Percentiles rank a stretch among this genome's conserved stretches.
These are phyloP conservation scores for Agapornis roseicollis DNA, from an alignment of 2,113 vertebrate species.

Conservation along the genomic window DNA sequence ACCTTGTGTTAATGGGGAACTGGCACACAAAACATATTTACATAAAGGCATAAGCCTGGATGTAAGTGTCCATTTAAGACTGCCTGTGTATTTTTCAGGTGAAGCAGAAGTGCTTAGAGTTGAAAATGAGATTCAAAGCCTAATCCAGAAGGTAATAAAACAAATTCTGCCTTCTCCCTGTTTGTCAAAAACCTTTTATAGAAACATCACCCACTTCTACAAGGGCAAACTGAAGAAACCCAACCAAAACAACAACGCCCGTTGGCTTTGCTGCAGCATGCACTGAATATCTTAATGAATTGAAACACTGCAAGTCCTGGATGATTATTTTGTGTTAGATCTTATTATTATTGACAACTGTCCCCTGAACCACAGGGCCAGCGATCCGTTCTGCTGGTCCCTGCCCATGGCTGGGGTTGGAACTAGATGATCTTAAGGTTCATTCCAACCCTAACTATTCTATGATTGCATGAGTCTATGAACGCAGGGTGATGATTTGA, in stretches of 20 bases:
- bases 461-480: not conserved
- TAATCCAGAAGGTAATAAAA: not conserved
- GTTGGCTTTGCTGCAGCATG: not conserved
- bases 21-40: not conserved
- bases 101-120: not conserved
- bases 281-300: not conserved
- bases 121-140: conserved; percentile 15
- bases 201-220: not conserved
- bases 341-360: not conserved
- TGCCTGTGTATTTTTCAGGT: not conserved
- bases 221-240: not conserved
- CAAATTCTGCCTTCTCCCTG: not conserved
- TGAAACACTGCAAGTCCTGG: not conserved
- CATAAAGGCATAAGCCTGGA: not conserved
- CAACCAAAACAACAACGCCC: not conserved
- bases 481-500: not conserved
- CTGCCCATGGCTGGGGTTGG: not conserved
- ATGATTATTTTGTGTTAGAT: not conserved
- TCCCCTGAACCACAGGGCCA: not conserved
- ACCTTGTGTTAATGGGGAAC: conserved; percentile 25
- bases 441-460: not conserved
- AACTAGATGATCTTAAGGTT: not conserved
- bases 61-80: not conserved
- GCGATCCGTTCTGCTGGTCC: not conserved
- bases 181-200: not conserved